Evolutionary conservation across 2,888 invertebrate species (phyloP).

Genomic region (Tridacna gigas): DNA sequence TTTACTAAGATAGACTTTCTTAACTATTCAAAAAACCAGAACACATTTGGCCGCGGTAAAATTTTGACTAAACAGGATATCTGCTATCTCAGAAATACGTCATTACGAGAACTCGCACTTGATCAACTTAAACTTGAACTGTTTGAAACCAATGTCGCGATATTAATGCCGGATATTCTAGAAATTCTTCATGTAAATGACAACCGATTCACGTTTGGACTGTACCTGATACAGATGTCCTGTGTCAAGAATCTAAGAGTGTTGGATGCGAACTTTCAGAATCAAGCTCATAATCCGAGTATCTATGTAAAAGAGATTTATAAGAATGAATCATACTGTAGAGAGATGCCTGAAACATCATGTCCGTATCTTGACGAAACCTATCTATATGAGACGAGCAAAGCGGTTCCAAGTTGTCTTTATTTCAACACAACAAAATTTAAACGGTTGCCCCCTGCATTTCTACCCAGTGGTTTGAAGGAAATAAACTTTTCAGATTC

Average conservation of each 20-base stretch:
- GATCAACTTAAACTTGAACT: neutral
- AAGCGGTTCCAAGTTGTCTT: neutral
- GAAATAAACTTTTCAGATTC: neutral
- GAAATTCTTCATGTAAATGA: neutral
- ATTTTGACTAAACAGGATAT: neutral
- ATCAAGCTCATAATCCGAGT: neutral
- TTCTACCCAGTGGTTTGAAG: neutral
- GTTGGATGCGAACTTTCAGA: neutral
- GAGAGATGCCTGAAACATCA: neutral
- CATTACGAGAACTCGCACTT: conserved; percentile 1
- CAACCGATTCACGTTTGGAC: conserved; percentile 1
- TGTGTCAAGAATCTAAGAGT: neutral
- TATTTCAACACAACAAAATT: neutral
- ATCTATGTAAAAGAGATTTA: neutral
- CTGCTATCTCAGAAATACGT: neutral
- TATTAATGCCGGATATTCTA: neutral
- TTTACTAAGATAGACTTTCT: neutral
- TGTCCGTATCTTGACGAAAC: neutral
- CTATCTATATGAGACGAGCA: neutral
- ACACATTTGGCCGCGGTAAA: neutral
- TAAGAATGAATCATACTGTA: neutral
- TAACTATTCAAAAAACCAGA: neutral
- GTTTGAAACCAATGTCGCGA: neutral
- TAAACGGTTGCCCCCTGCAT: neutral
- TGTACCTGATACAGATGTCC: neutral